Evolutionary conservation across 2,797 vertebrate genomes (phyloP).

Genomic region (Microcaecilia unicolor): DNA sequence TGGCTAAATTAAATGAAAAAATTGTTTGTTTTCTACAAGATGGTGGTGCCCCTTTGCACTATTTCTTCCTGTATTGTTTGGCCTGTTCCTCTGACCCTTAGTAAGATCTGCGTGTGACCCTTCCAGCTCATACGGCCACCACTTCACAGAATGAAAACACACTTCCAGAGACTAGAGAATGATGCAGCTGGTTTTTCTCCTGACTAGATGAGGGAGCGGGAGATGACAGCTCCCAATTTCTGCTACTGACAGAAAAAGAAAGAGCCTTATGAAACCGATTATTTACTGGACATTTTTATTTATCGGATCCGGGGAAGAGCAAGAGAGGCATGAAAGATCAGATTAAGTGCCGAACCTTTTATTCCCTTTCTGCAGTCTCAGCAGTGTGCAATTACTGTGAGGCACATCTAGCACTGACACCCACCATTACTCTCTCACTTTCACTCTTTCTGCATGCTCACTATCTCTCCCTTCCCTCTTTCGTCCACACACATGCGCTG

Average conservation of each 20-base stretch:
- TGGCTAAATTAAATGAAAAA: no score
- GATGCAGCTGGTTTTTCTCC: no score
- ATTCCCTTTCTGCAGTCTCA: not conserved
- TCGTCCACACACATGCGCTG: fast-evolving
- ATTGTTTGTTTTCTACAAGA: no score
- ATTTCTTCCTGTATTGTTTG: no score
- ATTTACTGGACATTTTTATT: conserved; percentile 35
- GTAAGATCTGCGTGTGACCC: no score
- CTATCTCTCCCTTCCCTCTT: no score
- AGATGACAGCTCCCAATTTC: conserved; percentile 27
- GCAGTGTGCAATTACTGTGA: not conserved
- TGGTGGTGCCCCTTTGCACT: no score
- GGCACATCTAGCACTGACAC: not conserved
- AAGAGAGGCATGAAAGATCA: conserved; percentile 29
- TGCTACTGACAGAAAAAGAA: conserved; percentile 38
- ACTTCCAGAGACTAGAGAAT: no score
- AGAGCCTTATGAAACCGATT: conserved; percentile 40
- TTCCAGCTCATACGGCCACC: no score
- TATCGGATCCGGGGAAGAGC: conserved; percentile 12
- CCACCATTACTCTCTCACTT: not conserved
- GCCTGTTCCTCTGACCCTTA: no score
- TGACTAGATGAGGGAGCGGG: conserved; percentile 27
- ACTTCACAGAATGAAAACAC: no score
- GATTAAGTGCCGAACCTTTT: conserved; percentile 9
- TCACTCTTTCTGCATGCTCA: not conserved